phyloP scores from a whole-genome alignment of 2,888 invertebrate species.

The Pedicia rivosa region DNA sequence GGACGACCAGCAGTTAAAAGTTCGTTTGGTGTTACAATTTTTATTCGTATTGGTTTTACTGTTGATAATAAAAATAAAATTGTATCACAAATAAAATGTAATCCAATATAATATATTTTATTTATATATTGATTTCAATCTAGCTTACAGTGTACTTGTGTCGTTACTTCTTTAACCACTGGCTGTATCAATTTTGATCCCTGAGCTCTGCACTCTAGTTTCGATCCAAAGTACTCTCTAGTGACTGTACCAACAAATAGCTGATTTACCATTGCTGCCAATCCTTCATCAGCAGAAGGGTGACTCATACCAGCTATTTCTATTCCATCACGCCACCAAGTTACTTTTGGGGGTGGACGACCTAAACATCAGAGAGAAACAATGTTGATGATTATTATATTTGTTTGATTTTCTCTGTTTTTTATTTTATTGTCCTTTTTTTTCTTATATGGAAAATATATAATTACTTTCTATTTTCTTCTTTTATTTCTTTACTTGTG shows the following conservation, averaged over 20 bases:
- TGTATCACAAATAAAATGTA: constrained; percentile 3
- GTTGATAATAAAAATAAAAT: constrained; percentile 12
- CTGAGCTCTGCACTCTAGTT: constrained; percentile 62
- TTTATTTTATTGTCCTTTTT: too few species aligned
- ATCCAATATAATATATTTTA: background rate
- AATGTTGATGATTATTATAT: too few species aligned
- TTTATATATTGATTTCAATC: background rate
- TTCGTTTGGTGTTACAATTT: constrained; percentile 54
- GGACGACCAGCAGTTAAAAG: constrained; percentile 57
- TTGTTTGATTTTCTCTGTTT: too few species aligned
- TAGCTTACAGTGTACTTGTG: constrained; percentile 49
- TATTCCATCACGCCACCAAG: constrained; percentile 66
- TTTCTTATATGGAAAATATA: too few species aligned
- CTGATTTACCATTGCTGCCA: constrained; percentile 53
- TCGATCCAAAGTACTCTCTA: constrained; percentile 53
- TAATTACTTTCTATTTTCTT: too few species aligned
- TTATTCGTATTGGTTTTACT: constrained; percentile 68
- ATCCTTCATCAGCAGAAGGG: constrained; percentile 39
- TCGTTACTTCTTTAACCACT: constrained; percentile 51
- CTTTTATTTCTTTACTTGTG: too few species aligned
- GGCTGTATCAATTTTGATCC: constrained; percentile 54
- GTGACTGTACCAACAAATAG: constrained; percentile 55
- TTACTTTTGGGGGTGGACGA: constrained; percentile 62
- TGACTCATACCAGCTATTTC: constrained; percentile 59
- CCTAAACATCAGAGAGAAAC: constrained; percentile 34